Base-by-base conservation (phyloP, 2,113 vertebrate genomes). In the Alectura lathami region DNA sequence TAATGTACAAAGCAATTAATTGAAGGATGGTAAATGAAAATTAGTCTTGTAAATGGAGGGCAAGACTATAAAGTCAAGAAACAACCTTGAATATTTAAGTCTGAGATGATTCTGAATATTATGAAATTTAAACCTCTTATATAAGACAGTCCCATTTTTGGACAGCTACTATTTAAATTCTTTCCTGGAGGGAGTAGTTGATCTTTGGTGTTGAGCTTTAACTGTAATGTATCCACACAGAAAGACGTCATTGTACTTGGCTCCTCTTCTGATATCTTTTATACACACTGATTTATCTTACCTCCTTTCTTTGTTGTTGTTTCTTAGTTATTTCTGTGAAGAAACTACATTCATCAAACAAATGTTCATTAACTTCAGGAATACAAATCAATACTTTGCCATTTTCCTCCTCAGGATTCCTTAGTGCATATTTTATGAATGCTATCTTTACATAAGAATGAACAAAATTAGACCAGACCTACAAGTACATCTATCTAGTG, bases 141-240 rank as follows among this genome's bases (percentile, higher is more conserved):
- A 36, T 3, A n/a, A 32, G 32, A 20, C 12, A 38, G 13, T 36
- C 42, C 17, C 50, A 9, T 83, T 76, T 83, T 76, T 83, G 48
- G 17, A 51, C 32, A 66, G 34, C 14, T 78, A 38, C 42, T 59
- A 63, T 88, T 93, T 73, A 77, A 81, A 67, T 92, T 75, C 57
- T 70, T 89, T 81, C 64, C 68, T 63, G 54, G 29, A 77, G 16
- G 40, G 67, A 57, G 20, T 5, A 70, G 42, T 40, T 92, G 50
- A 57, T 86, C 20, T 93, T 87, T 76, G 62, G 40, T 88, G 53
- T 62, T 95, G 82, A 56, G 69, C 24, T 86, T 92, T 59, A 81
- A 38, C 29, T 91, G 77, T 78, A 78, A 84, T 43, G 1, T 86
- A 42, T 81, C 54, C 86, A 79, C 40, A 45, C 36, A 70, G 42